Percentiles rank a stretch among this genome's conserved stretches.
Conservation (phyloP, 2,113 vertebrate species). For the Rattus norvegicus region GRCr8 NC_086032.1:6659001-6659500, state of each 20-base stretch:
- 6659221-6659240: not conserved
- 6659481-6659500: not conserved
- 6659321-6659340: not conserved
- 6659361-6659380: not conserved
- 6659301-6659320: not conserved
- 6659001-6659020: not conserved
- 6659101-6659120: not conserved
- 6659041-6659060: not conserved
- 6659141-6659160: not conserved
- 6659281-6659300: not conserved
- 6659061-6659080: conserved; percentile 4
- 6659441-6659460: not conserved
- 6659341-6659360: not conserved
- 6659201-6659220: not conserved
- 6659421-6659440: not conserved
- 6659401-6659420: not conserved
- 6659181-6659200: not conserved
- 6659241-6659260: not conserved
- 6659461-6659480: not conserved
- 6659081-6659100: not conserved
- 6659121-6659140: not conserved
- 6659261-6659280: not conserved
- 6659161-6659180: not conserved
- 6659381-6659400: conserved; percentile 3
- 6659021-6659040: not conserved